Evolutionary conservation across 2,888 invertebrate species (phyloP), one percentile per base, ranked within the genome.

Genomic region (Theodoxus fluviatilis): DNA sequence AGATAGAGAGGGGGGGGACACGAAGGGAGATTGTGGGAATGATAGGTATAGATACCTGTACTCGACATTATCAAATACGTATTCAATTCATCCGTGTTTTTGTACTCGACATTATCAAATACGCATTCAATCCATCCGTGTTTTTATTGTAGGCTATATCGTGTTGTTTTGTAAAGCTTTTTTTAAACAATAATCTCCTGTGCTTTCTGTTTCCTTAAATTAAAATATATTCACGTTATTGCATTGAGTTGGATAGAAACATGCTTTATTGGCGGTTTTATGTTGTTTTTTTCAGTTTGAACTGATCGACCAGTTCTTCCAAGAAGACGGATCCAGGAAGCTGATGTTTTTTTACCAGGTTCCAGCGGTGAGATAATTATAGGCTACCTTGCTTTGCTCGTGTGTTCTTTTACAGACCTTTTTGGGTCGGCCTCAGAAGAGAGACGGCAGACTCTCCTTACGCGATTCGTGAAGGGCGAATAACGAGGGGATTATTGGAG

Each of bases 261-360:
- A 59, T n/a, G n/a, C 31, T 61, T 69, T 15, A 55, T 55, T 18
- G n/a, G 9, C 18, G 7, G 1, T 61, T 31, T 40, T 49, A 1
- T 37, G n/a, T 61, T 74, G 66, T 70, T 47, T 64, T 64, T 81
- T 79, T 35, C 78, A 87, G 86, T 87, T 87, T 81, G 84, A 84
- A 25, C 67, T 83, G 75, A 84, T 87, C 67, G 87, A 85, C 15
- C 77, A 80, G 6, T 87, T 87, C 75, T 86, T 87, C 72, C 78
- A 73, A 28, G 79, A 79, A 4, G 81, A 84, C 71, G 87, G 87
- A 43, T 73, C 83, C n/a, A 79, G 85, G 35, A 86, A 83, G 68
- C 74, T 87, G 63, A 84, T 87, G 78, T 87, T 87, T 71, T 87
- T 82, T 75, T 86, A 86, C 73, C 87, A 87, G 75, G 84, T 82